Conservation (phyloP, 1,140 invertebrate genomes). For the Argopecten irradians region DNA sequence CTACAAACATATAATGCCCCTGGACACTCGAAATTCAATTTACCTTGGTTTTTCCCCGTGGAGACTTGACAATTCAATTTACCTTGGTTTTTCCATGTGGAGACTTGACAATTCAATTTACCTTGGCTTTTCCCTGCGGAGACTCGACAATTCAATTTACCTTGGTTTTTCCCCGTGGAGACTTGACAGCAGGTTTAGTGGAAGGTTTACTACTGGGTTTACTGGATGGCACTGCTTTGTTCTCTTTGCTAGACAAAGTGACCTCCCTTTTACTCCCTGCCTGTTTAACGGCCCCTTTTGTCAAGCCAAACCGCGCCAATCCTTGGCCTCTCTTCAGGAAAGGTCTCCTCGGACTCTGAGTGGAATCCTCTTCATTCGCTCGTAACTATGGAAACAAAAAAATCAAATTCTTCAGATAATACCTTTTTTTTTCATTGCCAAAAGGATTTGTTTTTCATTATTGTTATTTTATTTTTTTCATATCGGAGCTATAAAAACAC, state of each 20-base stretch:
- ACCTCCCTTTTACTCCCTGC: conserved; percentile 35
- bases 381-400: conserved; percentile 39
- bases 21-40: neutral
- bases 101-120: neutral
- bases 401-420: no score
- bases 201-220: conserved; percentile 33
- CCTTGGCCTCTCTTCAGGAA: conserved; percentile 73
- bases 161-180: conserved; percentile 25
- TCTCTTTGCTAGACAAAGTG: neutral
- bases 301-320: conserved; percentile 64
- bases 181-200: conserved; percentile 34
- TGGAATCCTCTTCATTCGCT: conserved; percentile 40
- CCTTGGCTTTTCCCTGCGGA: conserved; percentile 3
- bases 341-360: conserved; percentile 57
- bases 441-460: no score
- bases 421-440: no score
- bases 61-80: neutral
- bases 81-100: neutral
- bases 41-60: neutral
- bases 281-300: conserved; percentile 20
- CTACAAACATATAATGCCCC: no score
- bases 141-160: neutral
- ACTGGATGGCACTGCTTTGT: neutral
- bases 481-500: no score
- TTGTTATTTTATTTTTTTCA: no score